Base-by-base conservation (phyloP, 1,140 invertebrate species). In the Ptiloglossa arizonensis region DNA sequence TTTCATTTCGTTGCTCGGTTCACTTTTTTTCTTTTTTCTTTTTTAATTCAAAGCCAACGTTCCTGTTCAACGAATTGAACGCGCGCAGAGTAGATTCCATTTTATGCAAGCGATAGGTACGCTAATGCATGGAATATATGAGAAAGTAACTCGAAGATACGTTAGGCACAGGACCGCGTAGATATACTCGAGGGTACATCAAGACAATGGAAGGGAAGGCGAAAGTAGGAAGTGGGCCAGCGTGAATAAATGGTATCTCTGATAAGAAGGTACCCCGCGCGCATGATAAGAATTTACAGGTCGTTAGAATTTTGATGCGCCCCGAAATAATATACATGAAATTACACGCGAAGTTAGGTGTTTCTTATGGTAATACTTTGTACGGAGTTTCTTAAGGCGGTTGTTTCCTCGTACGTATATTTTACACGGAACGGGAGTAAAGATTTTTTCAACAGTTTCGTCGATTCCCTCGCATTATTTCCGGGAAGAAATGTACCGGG, bases 281-380 rank as follows among this genome's bases (percentile, higher is more conserved):
- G 29, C 54, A 24, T 11, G 73, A 76, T 76, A 76, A 76, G 73
- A 76, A 69, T 59, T 69, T 76, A 59, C 73, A 76, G 64, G 22
- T 22, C 66, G 64, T 60, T 75, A n/a, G 54, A 76, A 69, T 76
- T 76, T 76, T 69, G 64, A 69, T 76, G 19, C 64, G 4, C 56
- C 19, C 44, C 50, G 29, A 69, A 59, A 59, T 60, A 75, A 59
- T 59, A 32, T 38, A 3, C 4, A 8, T 27, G 24, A 41, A 69
- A 6, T 64, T 75, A 5, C 63, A 44, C n/a, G n/a, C 27, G 15
- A 56, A 60, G 44, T 17, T 24, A 9, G 32, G 35, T 44, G 19
- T n/a, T 44, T 17, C 15, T 15, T 32, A 41, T 19, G 35, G 5
- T 35, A 67, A 32, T 13, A 24, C 24, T 22, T 71, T 24, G 17